Evolutionary conservation across 2,888 invertebrate genomes (phyloP).

Genomic region (Sphaerophoria rueppellii): DNA sequence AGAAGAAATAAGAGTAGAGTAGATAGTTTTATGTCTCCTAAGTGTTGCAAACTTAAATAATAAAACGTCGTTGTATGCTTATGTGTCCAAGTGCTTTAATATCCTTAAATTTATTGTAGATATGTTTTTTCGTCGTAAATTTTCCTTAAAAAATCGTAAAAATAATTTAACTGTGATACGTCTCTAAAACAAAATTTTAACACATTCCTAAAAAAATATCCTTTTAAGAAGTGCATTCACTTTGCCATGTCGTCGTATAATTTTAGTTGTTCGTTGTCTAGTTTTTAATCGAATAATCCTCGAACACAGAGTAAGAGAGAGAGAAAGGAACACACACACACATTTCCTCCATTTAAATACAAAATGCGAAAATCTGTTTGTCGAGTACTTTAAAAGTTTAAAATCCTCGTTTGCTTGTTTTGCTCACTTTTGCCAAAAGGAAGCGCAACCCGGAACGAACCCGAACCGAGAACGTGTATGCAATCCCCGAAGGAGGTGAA

Average conservation of each 20-base stretch:
- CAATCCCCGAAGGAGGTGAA: conserved; percentile 60
- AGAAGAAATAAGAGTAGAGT: not conserved
- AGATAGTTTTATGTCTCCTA: not conserved
- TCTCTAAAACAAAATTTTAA: conserved; percentile 18
- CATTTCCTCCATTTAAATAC: not conserved
- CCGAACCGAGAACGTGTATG: conserved; percentile 4
- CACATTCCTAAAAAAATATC: conserved; percentile 32
- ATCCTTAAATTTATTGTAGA: not conserved
- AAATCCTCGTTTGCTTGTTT: conserved; percentile 3
- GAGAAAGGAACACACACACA: not conserved
- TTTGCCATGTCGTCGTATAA: conserved; percentile 1
- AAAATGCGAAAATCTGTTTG: conserved; percentile 38
- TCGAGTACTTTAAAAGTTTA: conserved; percentile 53
- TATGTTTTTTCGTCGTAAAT: conserved; percentile 20
- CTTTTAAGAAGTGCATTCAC: conserved; percentile 59
- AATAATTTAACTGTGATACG: conserved; percentile 69
- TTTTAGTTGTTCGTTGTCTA: conserved; percentile 12
- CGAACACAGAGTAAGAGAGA: not conserved
- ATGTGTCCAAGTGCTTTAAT: conserved; percentile 71
- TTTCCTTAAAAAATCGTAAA: conserved; percentile 36
- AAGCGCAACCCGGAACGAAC: conserved; percentile 37
- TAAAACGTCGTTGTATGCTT: conserved; percentile 60
- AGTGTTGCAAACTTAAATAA: conserved; percentile 25
- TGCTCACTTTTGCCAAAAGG: not conserved
- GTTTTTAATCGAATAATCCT: conserved; percentile 60